Evolutionary conservation across 2,888 invertebrate species (phyloP).

Genomic region (Drosophila anomelani): DNA sequence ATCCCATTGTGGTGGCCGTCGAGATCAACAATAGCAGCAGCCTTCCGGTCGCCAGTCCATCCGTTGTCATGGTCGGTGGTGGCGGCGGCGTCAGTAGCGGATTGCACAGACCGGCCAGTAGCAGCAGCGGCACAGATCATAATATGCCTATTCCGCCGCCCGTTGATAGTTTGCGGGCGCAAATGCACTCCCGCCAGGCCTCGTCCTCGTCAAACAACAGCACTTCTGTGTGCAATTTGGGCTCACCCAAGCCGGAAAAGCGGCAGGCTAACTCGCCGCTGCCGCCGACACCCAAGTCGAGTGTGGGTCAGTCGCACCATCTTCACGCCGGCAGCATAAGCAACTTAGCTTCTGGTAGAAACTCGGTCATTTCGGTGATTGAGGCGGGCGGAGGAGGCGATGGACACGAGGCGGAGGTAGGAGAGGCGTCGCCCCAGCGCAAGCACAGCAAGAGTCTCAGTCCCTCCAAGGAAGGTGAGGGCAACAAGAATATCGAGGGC

Average conservation of each 20-base stretch:
- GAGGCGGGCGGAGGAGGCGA: conserved; percentile 71
- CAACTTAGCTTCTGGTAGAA: conserved; percentile 83
- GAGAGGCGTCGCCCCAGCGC: conserved; percentile 76
- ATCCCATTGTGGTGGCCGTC: conserved; percentile 84
- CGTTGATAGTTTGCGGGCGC: conserved; percentile 87
- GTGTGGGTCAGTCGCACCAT: conserved; percentile 61
- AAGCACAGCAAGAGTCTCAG: conserved; percentile 85
- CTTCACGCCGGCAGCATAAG: conserved; percentile 80
- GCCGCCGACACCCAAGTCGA: conserved; percentile 90
- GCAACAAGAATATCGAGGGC: conserved; percentile 89
- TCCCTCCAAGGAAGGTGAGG: conserved; percentile 90
- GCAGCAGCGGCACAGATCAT: conserved; percentile 58
- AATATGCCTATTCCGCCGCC: conserved; percentile 85
- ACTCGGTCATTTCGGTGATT: conserved; percentile 84
- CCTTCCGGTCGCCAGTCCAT: conserved; percentile 25
- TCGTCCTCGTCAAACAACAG: conserved; percentile 88
- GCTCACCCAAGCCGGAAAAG: conserved; percentile 95
- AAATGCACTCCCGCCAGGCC: conserved; percentile 85
- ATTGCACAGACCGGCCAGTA: conserved; percentile 45
- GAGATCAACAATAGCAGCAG: conserved; percentile 83
- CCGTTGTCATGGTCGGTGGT: conserved; percentile 20
- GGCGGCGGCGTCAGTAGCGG: conserved; percentile 14
- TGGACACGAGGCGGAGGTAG: conserved; percentile 65
- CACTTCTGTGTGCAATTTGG: conserved; percentile 90
- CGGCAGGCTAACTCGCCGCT: conserved; percentile 95